These are phyloP conservation scores for Eulithis testata DNA, from an alignment of 2,888 invertebrate genomes.

Conservation along the genomic window DNA sequence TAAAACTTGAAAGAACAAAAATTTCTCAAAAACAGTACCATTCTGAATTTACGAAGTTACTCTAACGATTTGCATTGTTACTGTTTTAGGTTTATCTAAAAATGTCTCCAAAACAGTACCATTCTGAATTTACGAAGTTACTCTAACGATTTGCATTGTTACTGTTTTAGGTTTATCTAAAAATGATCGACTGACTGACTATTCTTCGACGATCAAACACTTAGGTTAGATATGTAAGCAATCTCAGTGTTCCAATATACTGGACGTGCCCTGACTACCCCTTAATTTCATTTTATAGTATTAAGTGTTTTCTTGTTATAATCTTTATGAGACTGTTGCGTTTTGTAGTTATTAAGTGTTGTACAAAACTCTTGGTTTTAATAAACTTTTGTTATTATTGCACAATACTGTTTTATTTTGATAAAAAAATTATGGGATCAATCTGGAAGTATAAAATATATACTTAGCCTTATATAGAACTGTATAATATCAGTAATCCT, in stretches of 20 bases:
- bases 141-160: too few relatives aligned
- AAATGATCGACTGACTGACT: slow-evolving; percentile 8
- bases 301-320: slow-evolving; percentile 39
- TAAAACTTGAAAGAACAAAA: too few relatives aligned
- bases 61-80: too few relatives aligned
- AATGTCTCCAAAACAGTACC: too few relatives aligned
- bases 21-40: too few relatives aligned
- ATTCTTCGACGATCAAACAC: slow-evolving; percentile 5
- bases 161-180: not conserved
- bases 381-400: slow-evolving; percentile 53
- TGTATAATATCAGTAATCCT: too few relatives aligned
- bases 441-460: too few relatives aligned
- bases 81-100: too few relatives aligned
- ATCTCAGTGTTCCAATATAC: not conserved
- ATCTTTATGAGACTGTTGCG: slow-evolving; percentile 47
- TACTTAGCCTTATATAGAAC: too few relatives aligned
- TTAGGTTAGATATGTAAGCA: not conserved
- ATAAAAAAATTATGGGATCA: too few relatives aligned
- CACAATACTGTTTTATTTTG: slow-evolving; percentile 22
- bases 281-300: not conserved
- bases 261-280: not conserved
- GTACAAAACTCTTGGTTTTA: slow-evolving; percentile 69
- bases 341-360: slow-evolving; percentile 65
- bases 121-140: too few relatives aligned
- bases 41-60: too few relatives aligned